Evolutionary conservation across 23 tunicate species (phyloP), one percentile per base, ranked within the genome.

Genomic region (Halocynthia aurantium): DNA sequence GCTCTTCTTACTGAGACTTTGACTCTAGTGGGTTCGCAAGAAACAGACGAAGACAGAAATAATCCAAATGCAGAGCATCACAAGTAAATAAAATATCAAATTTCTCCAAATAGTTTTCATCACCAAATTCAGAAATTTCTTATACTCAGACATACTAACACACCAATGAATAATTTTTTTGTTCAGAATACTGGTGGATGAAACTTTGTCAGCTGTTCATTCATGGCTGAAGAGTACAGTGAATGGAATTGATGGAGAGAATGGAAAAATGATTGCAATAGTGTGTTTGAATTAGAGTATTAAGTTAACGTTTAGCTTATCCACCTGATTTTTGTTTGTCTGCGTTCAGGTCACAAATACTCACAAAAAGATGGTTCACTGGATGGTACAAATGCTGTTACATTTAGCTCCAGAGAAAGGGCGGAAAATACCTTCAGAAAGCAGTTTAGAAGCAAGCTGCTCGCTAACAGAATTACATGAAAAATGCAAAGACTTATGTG

Each of bases 361-460:
- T 31, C 97, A 91, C 76, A 85, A 69, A 5, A 69, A 85, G 15
- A 81, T 91, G 83, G 82, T 83, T 10, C 97, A 83, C 68, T 91
- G 97, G 97, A 91, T 91, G 97, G 87, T 85, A 53, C 91, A 91
- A 72, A 66, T 80, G 77, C 76, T 91, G 13, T 80, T 91, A 6
- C 69, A 77, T 61, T 78, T 91, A 57, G 90, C 85, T 10, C 97
- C 97, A 6, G 55, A 91, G 62, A 58, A 56, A 44, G 18, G 56
- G 10, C 51, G 50, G 8, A 66, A 63, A 8, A 53, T 71, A 6
- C 80, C 84, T 6, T 67, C 82, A 6, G 88, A 88, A 67, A 50
- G 81, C 9, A 88, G 95, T 54, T 44, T 88, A 81, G 61, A 57
- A 4, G 81, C 88, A 52, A 51, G 75, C 8, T 88, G 87, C 21